Conservation (phyloP, 2,113 vertebrate genomes). For the Chrysemys picta region DNA sequence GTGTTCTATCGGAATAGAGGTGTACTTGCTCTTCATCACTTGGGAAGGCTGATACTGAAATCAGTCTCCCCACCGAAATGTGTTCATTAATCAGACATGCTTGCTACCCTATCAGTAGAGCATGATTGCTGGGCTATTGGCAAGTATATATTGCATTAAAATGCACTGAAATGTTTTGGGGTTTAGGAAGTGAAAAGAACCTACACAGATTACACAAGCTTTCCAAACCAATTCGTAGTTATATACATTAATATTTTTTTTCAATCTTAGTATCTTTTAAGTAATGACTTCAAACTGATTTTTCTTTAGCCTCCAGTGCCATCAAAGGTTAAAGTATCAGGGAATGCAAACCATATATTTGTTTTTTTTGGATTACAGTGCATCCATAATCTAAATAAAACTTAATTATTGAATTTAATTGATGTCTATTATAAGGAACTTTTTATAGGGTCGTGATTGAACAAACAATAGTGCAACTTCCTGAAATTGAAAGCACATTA, state of each 20-base stretch:
- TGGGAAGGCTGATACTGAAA: not conserved
- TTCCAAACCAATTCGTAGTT: not conserved
- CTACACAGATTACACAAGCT: not conserved
- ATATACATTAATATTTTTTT: not conserved
- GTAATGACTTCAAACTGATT: not conserved
- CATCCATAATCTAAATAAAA: not conserved
- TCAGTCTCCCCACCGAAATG: not conserved
- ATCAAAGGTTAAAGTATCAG: not conserved
- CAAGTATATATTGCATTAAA: not conserved
- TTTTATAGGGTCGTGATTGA: fast-evolving
- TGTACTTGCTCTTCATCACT: not conserved
- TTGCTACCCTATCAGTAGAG: not conserved
- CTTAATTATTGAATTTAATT: not conserved
- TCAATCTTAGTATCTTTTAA: not conserved
- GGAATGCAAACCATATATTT: not conserved
- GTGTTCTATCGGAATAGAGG: too few relatives aligned
- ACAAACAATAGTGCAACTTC: fast-evolving
- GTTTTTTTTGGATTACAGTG: not conserved
- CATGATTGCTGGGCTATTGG: not conserved
- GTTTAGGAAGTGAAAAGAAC: not conserved
- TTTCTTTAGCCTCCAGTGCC: not conserved
- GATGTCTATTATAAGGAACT: not conserved
- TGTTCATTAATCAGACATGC: not conserved
- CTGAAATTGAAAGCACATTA: not conserved
- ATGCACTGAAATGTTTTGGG: too few relatives aligned